phyloP scores from a whole-genome alignment of 2,888 invertebrate genomes.

The Oscheius sp. region DNA sequence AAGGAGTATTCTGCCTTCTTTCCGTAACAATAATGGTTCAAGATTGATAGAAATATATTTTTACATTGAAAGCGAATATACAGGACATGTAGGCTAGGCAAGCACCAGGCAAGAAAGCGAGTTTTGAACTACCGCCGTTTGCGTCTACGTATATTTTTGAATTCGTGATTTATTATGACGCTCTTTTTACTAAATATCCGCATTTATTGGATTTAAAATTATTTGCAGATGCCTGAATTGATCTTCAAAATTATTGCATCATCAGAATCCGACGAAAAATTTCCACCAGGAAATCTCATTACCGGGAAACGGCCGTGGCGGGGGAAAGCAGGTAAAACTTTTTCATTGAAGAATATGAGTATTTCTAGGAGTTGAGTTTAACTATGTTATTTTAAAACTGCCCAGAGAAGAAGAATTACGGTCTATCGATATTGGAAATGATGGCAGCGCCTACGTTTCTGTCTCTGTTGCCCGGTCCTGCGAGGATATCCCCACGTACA shows the following conservation, averaged over 20 bases:
- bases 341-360: not conserved
- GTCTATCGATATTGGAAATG: constrained; percentile 23
- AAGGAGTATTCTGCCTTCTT: too few species aligned
- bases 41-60: not conserved
- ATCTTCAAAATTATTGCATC: constrained; percentile 1
- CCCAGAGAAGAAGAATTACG: constrained; percentile 17
- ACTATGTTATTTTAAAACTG: constrained; percentile 11
- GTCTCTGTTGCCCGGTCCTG: constrained; percentile 24
- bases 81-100: too few species aligned
- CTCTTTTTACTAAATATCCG: too few species aligned
- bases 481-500: constrained; percentile 10
- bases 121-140: too few species aligned
- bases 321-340: constrained; percentile 5
- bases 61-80: not conserved
- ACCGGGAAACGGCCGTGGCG: not conserved
- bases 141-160: too few species aligned
- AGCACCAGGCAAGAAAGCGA: too few species aligned
- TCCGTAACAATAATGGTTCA: not conserved
- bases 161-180: too few species aligned
- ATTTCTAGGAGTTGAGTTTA: constrained; percentile 7
- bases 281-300: constrained; percentile 3
- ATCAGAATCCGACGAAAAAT: constrained; percentile 23
- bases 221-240: too few species aligned
- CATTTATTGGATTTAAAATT: too few species aligned
- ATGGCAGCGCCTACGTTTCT: constrained; percentile 15